Evolutionary conservation across 1,140 invertebrate species (phyloP), one percentile per base, ranked within the genome.

Genomic region (Mylabris phalerata): DNA sequence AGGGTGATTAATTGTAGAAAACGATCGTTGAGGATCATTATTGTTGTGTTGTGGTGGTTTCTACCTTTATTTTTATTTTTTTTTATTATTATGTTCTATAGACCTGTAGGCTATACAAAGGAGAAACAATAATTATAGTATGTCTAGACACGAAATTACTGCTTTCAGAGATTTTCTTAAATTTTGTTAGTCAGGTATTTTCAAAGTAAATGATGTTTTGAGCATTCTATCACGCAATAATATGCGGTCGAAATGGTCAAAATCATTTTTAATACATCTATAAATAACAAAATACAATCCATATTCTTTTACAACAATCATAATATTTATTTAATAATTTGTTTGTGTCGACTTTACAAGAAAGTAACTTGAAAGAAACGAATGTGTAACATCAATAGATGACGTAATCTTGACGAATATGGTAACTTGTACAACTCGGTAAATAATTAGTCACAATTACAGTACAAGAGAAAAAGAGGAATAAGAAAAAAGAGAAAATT

Each of bases 221-320:
- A 45, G 45, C 51, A 54, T 54, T 54, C 45, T 54, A 54, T 54
- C 51, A 54, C 51, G 51, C 51, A 54, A 54, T 45, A 54, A 38
- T 54, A 45, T 54, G 11, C 42, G 10, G 32, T 25, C 19, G 43
- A 42, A 45, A 54, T 10, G 32, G 32, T 32, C 32, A 19, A 19
- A 19, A 19, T 19, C 19, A 19, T 19, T 19, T 19, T 19, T 19
- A 19, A 19, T 19, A 19, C 19, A 19, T 1, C 19, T 19, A 19
- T 19, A 19, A 19, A 19, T 19, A 19, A 19, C 19, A 19, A 19
- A 19, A 19, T 19, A 19, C 1, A 19, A 19, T 19, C 19, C 19
- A 19, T 19, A 19, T 19, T 19, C 19, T 19, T 19, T 19, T 19
- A 19, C 19, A 19, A 19, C 19, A 19, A 19, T 19, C 19, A 19